These are phyloP conservation scores for Apocrypta bakeri DNA, from an alignment of 1,140 invertebrate species.

Conservation along the genomic window DNA sequence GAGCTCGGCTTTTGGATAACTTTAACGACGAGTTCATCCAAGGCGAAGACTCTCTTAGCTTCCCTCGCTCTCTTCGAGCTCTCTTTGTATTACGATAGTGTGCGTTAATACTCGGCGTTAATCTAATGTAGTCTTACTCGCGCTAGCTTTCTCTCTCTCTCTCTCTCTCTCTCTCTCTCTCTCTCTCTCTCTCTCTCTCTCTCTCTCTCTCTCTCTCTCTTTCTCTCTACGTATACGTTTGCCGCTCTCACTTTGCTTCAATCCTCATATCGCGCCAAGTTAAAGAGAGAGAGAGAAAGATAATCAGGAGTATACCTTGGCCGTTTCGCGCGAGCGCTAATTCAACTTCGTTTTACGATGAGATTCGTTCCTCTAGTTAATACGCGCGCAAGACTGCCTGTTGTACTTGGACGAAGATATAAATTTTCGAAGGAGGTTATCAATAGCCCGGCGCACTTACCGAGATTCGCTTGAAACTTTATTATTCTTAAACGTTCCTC, in stretches of 20 bases:
- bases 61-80: background rate
- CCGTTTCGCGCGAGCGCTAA: constrained; percentile 17
- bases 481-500: background rate
- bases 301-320: background rate
- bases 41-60: background rate
- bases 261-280: background rate
- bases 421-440: constrained; percentile 35
- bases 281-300: background rate
- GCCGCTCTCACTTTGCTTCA: background rate
- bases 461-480: background rate
- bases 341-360: constrained; percentile 38
- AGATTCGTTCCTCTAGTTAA: constrained; percentile 26
- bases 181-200: too few species aligned
- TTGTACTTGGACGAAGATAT: constrained; percentile 14
- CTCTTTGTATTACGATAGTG: background rate
- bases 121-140: background rate
- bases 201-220: background rate
- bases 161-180: background rate
- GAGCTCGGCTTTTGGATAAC: constrained; percentile 29
- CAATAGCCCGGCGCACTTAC: constrained; percentile 9
- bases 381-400: background rate
- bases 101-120: constrained; percentile 16
- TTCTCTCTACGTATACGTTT: background rate
- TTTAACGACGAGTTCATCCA: constrained; percentile 41
- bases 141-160: background rate